Evolutionary conservation across 2,797 vertebrate genomes (phyloP), one percentile per base, ranked within the genome.

Genomic region (Caiman crocodilus): DNA sequence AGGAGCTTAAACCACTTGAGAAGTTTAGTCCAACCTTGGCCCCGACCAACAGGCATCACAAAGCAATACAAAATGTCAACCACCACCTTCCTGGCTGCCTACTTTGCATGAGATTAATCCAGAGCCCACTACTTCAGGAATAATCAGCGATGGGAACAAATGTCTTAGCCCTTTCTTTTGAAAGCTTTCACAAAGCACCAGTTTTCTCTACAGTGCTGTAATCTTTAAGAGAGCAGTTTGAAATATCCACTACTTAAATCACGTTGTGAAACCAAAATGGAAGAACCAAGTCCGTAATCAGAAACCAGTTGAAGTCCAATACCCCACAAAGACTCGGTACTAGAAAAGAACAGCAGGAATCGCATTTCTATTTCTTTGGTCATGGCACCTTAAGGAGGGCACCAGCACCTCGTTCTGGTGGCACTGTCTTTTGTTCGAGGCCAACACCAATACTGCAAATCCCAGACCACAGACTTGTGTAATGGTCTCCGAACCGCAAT

Each of bases 381-480:
- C 28, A 7, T 0, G 32, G 20, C 7, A 1, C 25, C 15, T 3
- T 3, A 2, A 57, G 25, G 28, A 25, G 3, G n/a, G 32, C 57
- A 16, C 30, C 42, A 9, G n/a, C 30, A n/a, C 71, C 35, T 30
- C 65, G 0, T 0, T 6, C 14, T 10, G 0, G 0, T 0, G 26
- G 50, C 2, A 5, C 5, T 4, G 0, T 4, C 3, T 4, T 3
- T 14, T 64, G 35, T 25, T 30, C 77, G 7, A n/a, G 56, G 26
- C 26, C 74, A 28, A 6, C 1, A 0, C 64, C 76, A 71, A 76
- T 76, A 21, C 21, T 3, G 7, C 26, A n/a, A 30, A 15, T 32
- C 12, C 67, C 4, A 58, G 50, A n/a, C 75, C 21, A 2, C 18
- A 6, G 16, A 61, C 64, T 63, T 60, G 56, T 4, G 5, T 17